Evolutionary conservation across 2,888 invertebrate genomes (phyloP).

Genomic region (Julus scandinavius): DNA sequence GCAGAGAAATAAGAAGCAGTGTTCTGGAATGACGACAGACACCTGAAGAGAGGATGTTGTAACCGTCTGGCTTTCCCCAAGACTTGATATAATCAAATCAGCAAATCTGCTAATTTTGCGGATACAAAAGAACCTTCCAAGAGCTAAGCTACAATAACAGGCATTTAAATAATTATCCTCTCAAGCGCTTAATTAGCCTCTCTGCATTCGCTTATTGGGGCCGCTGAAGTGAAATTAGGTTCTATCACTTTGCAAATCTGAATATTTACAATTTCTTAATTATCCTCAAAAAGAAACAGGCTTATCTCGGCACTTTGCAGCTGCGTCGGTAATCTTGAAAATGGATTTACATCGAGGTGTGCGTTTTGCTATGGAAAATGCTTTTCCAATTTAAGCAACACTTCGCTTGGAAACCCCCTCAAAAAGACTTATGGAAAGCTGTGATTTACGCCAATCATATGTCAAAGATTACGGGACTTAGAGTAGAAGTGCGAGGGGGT

Average conservation of each 20-base stretch:
- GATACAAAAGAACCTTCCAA: background rate
- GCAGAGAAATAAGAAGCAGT: background rate
- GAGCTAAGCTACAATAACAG: slow-evolving; percentile 21
- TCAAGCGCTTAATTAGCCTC: slow-evolving; percentile 27
- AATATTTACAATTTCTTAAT: slow-evolving; percentile 27
- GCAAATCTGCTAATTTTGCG: slow-evolving; percentile 27
- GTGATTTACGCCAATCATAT: slow-evolving; percentile 11
- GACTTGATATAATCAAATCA: slow-evolving; percentile 17
- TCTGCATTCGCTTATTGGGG: background rate
- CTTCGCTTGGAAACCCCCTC: background rate
- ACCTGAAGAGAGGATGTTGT: background rate
- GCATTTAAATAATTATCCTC: slow-evolving; percentile 33
- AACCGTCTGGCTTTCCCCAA: background rate
- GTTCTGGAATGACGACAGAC: too few species aligned
- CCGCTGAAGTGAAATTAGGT: slow-evolving; percentile 2
- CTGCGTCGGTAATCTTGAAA: background rate
- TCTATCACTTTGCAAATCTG: slow-evolving; percentile 8
- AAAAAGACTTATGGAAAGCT: slow-evolving; percentile 27
- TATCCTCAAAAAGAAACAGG: background rate
- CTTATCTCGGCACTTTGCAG: slow-evolving; percentile 25
- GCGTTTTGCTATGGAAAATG: background rate
- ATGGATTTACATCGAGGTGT: background rate
- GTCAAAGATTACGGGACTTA: slow-evolving; percentile 14
- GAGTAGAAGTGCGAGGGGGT: background rate
- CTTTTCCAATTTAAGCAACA: slow-evolving; percentile 27